A percentile compares a stretch with the other conserved stretches of the same genome.
Conservation (phyloP, 2,888 invertebrate genomes). For the Pterostichus madidus region DNA sequence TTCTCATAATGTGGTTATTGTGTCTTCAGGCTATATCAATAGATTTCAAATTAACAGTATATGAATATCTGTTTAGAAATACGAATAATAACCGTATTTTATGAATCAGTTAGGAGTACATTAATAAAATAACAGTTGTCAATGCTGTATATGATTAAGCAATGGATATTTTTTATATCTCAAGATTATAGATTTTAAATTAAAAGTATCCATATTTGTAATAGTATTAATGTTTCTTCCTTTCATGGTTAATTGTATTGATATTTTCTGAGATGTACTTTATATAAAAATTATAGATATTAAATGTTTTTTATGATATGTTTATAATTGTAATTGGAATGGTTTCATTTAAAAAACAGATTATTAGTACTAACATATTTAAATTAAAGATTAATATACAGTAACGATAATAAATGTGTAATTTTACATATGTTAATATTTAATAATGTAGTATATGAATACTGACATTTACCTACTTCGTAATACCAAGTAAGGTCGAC, state of each 20-base stretch:
- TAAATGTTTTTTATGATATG: conserved; percentile 21
- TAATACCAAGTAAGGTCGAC: too few relatives aligned
- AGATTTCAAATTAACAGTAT: conserved; percentile 36
- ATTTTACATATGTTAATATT: not conserved
- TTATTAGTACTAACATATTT: conserved; percentile 16
- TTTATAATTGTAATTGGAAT: conserved; percentile 30
- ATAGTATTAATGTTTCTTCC: not conserved
- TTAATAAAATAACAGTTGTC: conserved; percentile 33
- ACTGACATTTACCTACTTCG: not conserved
- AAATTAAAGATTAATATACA: not conserved
- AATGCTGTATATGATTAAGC: conserved; percentile 15
- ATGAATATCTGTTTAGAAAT: conserved; percentile 21
- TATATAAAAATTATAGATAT: conserved; percentile 30
- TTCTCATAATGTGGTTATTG: conserved; percentile 33
- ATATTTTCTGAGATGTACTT: conserved; percentile 15
- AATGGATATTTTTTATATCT: not conserved
- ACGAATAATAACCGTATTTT: conserved; percentile 26
- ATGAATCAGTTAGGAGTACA: conserved; percentile 20
- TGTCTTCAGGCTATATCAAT: conserved; percentile 31
- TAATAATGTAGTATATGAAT: not conserved
- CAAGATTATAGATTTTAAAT: conserved; percentile 17
- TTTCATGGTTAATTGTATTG: too few relatives aligned
- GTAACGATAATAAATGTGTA: not conserved
- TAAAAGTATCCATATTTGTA: conserved; percentile 14
- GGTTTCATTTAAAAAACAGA: too few relatives aligned